Evolutionary conservation across 2,888 invertebrate genomes (phyloP).

Genomic region (Hanleya hanleyi): DNA sequence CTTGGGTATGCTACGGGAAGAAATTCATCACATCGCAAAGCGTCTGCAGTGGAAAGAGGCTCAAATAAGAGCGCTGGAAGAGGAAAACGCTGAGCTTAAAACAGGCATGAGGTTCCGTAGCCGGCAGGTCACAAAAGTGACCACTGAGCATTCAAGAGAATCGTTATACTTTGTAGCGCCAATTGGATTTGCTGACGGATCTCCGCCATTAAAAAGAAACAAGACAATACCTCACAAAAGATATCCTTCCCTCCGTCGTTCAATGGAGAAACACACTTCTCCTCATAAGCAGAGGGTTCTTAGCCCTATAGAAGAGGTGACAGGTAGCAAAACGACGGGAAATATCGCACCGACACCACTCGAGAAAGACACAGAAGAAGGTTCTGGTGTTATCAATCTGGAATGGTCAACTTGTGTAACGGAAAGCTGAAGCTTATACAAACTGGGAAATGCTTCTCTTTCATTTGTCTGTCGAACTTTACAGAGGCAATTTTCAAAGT

Average conservation of each 20-base stretch:
- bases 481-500: too few relatives aligned
- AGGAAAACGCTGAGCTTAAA: not conserved
- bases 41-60: slow-evolving; percentile 7
- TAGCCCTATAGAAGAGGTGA: not conserved
- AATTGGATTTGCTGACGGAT: not conserved
- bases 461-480: too few relatives aligned
- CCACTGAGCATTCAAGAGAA: not conserved
- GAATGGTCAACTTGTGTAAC: too few relatives aligned
- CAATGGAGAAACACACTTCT: not conserved
- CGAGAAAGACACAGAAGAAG: not conserved
- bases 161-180: not conserved
- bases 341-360: not conserved
- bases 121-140: not conserved
- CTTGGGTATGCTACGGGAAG: not conserved
- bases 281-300: not conserved
- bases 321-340: not conserved
- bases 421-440: too few relatives aligned
- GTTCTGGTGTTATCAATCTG: too few relatives aligned
- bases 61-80: not conserved
- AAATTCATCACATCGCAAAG: not conserved
- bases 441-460: too few relatives aligned
- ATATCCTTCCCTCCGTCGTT: not conserved
- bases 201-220: not conserved
- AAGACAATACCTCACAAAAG: not conserved
- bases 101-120: not conserved